Conservation (phyloP, 2,888 invertebrate genomes). For the Catocala sponsa region DNA sequence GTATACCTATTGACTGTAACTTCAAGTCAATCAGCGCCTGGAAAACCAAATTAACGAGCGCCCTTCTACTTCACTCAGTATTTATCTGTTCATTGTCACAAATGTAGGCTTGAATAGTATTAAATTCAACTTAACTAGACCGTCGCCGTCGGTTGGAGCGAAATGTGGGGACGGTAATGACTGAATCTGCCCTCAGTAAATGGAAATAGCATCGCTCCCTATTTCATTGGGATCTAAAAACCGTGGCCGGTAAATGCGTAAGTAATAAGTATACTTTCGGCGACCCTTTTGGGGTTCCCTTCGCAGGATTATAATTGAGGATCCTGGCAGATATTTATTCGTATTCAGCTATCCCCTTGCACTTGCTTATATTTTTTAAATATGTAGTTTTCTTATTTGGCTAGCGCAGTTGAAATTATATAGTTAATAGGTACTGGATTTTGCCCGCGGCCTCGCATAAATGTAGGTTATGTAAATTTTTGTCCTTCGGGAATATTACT, state of each 20-base stretch:
- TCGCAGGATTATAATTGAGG: conserved; percentile 1
- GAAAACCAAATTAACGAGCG: too few species aligned
- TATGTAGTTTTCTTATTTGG: too few species aligned
- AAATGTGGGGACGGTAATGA: conserved; percentile 2
- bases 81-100: conserved; percentile 9
- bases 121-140: conserved; percentile 3
- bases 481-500: too few species aligned
- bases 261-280: conserved; percentile 7
- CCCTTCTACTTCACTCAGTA: not conserved
- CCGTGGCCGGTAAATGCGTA: conserved; percentile 8
- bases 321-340: too few species aligned
- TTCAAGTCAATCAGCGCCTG: too few species aligned
- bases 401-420: too few species aligned
- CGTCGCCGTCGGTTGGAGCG: not conserved
- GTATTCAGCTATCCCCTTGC: too few species aligned
- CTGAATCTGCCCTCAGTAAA: conserved; percentile 5
- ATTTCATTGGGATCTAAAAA: conserved; percentile 3
- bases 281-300: conserved; percentile 3
- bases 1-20: too few species aligned
- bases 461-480: too few species aligned
- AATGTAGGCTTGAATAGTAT: conserved; percentile 1
- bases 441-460: too few species aligned
- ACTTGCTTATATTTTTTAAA: too few species aligned
- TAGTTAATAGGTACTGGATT: too few species aligned
- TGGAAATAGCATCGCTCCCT: conserved; percentile 1